Percentiles rank a stretch among this genome's conserved stretches.
Evolutionary conservation across 1,140 invertebrate species (phyloP).

Genomic region (Musca domestica): DNA sequence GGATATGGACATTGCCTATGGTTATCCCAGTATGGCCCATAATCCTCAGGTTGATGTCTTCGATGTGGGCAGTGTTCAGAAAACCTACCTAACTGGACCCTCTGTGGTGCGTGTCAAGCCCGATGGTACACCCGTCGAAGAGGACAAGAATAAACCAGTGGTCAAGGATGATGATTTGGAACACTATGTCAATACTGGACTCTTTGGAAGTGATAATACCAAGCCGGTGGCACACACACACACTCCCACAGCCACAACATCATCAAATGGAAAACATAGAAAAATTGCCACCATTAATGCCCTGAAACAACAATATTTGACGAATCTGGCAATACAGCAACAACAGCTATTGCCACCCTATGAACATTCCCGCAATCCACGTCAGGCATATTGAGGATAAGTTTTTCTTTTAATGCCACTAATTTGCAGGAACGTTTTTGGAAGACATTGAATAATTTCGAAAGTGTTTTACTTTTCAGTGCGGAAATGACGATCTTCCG

Average conservation of each 20-base stretch:
- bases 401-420: too few relatives aligned
- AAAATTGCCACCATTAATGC: slow-evolving; percentile 51
- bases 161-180: slow-evolving; percentile 64
- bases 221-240: neutral
- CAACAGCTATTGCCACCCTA: slow-evolving; percentile 34
- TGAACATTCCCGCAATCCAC: neutral
- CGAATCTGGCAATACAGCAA: slow-evolving; percentile 41
- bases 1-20: slow-evolving; percentile 51
- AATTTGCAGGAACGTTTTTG: too few relatives aligned
- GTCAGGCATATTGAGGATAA: neutral
- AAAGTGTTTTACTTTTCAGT: too few relatives aligned
- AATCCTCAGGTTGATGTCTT: slow-evolving; percentile 36
- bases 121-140: slow-evolving; percentile 65
- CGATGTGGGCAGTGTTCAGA: slow-evolving; percentile 31
- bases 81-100: slow-evolving; percentile 58
- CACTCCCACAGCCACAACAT: slow-evolving; percentile 15
- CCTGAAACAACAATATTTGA: slow-evolving; percentile 49
- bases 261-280: slow-evolving; percentile 36
- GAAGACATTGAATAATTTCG: too few relatives aligned
- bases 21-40: slow-evolving; percentile 31
- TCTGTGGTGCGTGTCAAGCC: slow-evolving; percentile 65
- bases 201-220: neutral
- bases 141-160: slow-evolving; percentile 55
- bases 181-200: neutral
- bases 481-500: too few relatives aligned